Conservation (phyloP, 2,888 invertebrate genomes). For the Spisula solida region DNA sequence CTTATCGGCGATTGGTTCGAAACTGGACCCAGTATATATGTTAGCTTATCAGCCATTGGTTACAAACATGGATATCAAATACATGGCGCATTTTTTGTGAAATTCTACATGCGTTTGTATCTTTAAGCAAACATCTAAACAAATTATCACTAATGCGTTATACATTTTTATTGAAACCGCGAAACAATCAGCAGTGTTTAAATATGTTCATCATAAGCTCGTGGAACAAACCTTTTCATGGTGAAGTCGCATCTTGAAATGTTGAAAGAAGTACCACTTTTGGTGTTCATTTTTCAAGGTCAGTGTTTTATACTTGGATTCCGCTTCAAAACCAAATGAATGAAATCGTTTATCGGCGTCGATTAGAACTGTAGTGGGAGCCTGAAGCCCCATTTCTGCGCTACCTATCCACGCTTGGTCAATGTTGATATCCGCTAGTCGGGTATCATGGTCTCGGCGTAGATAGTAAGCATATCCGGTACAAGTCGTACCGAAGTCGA, state of each 20-base stretch:
- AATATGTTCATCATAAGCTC: too few species aligned
- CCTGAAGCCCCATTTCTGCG: conserved; percentile 63
- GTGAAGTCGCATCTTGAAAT: conserved; percentile 69
- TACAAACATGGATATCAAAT: too few species aligned
- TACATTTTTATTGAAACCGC: too few species aligned
- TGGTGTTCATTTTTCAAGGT: conserved; percentile 60
- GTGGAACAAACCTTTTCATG: conserved; percentile 52
- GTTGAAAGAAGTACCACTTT: conserved; percentile 58
- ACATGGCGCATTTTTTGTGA: too few species aligned
- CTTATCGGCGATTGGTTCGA: too few species aligned
- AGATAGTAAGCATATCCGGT: conserved; percentile 67
- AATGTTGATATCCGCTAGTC: conserved; percentile 53
- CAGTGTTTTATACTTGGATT: conserved; percentile 59
- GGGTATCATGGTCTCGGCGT: conserved; percentile 49
- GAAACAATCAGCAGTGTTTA: too few species aligned
- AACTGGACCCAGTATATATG: too few species aligned
- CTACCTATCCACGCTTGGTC: conserved; percentile 67
- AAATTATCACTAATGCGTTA: too few species aligned
- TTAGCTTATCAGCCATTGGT: too few species aligned
- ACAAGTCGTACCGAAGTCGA: conserved; percentile 46
- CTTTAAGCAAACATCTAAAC: too few species aligned
- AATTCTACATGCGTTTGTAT: too few species aligned
- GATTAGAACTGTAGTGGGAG: conserved; percentile 63
- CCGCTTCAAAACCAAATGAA: conserved; percentile 69
- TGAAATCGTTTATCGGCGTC: conserved; percentile 55